These are phyloP conservation scores for Cheilosia urbana DNA, from an alignment of 2,888 invertebrate genomes.

Conservation along the genomic window DNA sequence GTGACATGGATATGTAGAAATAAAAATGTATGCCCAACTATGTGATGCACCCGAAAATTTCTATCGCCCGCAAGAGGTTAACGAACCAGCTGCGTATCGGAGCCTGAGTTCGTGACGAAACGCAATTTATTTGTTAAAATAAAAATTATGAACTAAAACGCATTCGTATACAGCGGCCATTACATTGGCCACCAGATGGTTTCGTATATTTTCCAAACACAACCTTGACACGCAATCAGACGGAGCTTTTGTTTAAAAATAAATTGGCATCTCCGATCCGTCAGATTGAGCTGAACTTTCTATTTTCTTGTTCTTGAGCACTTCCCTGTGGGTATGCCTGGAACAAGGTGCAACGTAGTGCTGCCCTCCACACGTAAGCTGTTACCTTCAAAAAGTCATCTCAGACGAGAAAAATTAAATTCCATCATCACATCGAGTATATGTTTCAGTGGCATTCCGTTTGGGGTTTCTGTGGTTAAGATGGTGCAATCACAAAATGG, in stretches of 20 bases:
- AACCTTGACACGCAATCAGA: not conserved
- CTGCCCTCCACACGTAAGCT: not conserved
- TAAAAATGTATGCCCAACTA: not conserved
- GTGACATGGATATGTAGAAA: slow-evolving; percentile 10
- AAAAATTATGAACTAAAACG: not conserved
- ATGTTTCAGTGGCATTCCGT: slow-evolving; percentile 24
- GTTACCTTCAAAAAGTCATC: slow-evolving; percentile 27
- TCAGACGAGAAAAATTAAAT: slow-evolving; percentile 28
- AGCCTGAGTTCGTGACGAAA: slow-evolving; percentile 15
- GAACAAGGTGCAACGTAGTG: not conserved
- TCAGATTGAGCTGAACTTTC: slow-evolving; percentile 8
- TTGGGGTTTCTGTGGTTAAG: slow-evolving; percentile 23
- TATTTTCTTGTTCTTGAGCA: not conserved
- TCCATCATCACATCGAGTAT: slow-evolving; percentile 11
- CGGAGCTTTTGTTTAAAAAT: not conserved
- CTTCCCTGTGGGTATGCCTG: no score
- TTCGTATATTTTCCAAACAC: not conserved
- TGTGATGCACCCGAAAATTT: slow-evolving; percentile 5
- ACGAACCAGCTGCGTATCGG: slow-evolving; percentile 10
- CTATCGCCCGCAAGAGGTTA: slow-evolving; percentile 17
- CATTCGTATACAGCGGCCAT: slow-evolving; percentile 18
- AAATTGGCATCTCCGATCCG: not conserved
- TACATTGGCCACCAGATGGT: not conserved
- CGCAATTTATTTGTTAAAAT: slow-evolving; percentile 9
- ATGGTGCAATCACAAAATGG: slow-evolving; percentile 44